phyloP scores from a whole-genome alignment of 2,888 invertebrate species.

The Drosophila acutilabella region DNA sequence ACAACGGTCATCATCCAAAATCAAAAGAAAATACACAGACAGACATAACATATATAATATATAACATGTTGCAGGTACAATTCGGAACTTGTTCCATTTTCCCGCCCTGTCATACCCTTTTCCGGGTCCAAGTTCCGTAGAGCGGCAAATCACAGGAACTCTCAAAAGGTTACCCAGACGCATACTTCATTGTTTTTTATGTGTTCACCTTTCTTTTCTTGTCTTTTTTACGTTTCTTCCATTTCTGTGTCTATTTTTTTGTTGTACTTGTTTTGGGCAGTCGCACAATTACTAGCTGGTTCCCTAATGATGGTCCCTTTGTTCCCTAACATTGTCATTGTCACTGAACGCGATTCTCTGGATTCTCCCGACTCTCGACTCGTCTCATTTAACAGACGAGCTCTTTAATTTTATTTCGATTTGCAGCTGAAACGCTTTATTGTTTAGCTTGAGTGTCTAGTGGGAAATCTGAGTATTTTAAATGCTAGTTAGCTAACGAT shows the following conservation, averaged over 20 bases:
- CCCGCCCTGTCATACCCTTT: slow-evolving; percentile 56
- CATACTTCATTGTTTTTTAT: slow-evolving; percentile 42
- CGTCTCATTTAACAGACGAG: slow-evolving; percentile 65
- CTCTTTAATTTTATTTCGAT: slow-evolving; percentile 65
- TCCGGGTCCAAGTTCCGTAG: slow-evolving; percentile 36
- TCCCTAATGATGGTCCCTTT: slow-evolving; percentile 61
- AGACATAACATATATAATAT: neutral
- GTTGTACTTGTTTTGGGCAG: slow-evolving; percentile 49
- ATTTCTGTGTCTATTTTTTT: slow-evolving; percentile 34
- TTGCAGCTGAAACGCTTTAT: slow-evolving; percentile 66
- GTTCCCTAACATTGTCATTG: slow-evolving; percentile 22
- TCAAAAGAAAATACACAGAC: slow-evolving; percentile 14
- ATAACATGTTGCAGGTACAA: slow-evolving; percentile 34
- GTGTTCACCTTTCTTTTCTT: slow-evolving; percentile 26
- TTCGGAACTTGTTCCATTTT: slow-evolving; percentile 12
- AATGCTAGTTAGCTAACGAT: neutral
- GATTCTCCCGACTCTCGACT: slow-evolving; percentile 20
- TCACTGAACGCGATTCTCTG: slow-evolving; percentile 1
- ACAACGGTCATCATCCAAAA: slow-evolving; percentile 32
- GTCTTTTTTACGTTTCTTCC: slow-evolving; percentile 4
- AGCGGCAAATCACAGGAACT: slow-evolving; percentile 50
- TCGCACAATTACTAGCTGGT: slow-evolving; percentile 57
- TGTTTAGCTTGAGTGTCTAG: neutral
- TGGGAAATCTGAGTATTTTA: neutral
- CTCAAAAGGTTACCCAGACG: slow-evolving; percentile 42